phyloP scores from a whole-genome alignment of 2,113 vertebrate species.

The Leptobrachium leishanense region DNA sequence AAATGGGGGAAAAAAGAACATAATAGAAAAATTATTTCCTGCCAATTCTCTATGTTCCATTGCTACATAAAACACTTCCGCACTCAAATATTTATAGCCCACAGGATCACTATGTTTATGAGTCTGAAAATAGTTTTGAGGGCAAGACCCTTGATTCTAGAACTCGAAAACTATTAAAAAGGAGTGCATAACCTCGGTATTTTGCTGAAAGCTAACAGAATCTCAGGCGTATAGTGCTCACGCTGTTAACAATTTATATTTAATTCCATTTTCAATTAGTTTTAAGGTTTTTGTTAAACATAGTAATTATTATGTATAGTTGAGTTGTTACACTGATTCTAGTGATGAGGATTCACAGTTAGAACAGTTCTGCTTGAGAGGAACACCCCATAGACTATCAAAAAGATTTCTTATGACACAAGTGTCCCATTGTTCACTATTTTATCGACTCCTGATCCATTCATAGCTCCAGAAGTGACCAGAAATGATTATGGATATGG shows the following conservation, averaged over 20 bases:
- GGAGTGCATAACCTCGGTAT: constrained; percentile 27
- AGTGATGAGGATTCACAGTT: too few species aligned
- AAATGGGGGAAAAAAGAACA: background rate
- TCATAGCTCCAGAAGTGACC: too few species aligned
- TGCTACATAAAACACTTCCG: background rate
- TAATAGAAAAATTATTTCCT: constrained; percentile 9
- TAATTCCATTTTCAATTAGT: too few species aligned
- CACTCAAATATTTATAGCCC: constrained; percentile 28
- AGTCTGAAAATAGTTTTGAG: constrained; percentile 56
- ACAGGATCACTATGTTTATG: constrained; percentile 54
- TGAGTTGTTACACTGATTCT: too few species aligned
- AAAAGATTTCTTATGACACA: too few species aligned
- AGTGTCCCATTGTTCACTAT: too few species aligned
- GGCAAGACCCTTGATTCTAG: constrained; percentile 53
- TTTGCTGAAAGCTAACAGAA: background rate
- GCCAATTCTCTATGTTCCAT: constrained; percentile 26
- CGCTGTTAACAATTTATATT: background rate
- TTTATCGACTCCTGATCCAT: too few species aligned
- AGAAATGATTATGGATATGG: too few species aligned
- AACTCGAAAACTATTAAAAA: constrained; percentile 58
- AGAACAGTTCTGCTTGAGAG: too few species aligned
- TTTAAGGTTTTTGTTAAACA: too few species aligned
- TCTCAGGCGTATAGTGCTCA: background rate
- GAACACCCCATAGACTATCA: too few species aligned
- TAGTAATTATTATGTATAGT: too few species aligned